Conservation (phyloP, 2,888 invertebrate species). For the Drosophila anomalata region DNA sequence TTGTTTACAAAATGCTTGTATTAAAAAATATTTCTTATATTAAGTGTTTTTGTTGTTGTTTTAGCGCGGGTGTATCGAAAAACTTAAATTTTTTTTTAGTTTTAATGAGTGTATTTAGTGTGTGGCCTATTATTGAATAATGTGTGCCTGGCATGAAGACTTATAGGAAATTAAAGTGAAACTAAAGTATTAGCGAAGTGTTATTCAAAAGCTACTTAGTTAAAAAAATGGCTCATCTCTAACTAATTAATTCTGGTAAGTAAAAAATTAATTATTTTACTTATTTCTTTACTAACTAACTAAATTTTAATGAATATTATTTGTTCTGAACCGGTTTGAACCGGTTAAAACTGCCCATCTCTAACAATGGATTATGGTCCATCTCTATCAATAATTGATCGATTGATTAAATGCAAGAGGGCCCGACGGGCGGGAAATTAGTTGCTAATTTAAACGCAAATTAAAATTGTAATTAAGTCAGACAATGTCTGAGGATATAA, state of each 20-base stretch:
- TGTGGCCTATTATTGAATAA: background rate
- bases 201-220: background rate
- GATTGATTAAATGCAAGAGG: slow-evolving; percentile 4
- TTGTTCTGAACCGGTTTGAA: too few relatives aligned
- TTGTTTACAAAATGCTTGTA: background rate
- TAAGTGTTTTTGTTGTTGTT: background rate
- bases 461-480: slow-evolving; percentile 19
- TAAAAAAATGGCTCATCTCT: too few relatives aligned
- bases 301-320: too few relatives aligned
- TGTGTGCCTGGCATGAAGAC: background rate
- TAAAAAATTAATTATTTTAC: too few relatives aligned
- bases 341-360: slow-evolving; percentile 5
- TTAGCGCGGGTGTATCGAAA: background rate
- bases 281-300: too few relatives aligned
- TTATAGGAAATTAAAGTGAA: background rate
- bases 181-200: background rate
- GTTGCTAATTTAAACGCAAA: slow-evolving; percentile 9
- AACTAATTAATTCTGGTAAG: too few relatives aligned
- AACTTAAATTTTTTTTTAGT: background rate
- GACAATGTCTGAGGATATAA: slow-evolving; percentile 6
- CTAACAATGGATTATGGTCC: slow-evolving; percentile 4
- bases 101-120: background rate
- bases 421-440: slow-evolving; percentile 14
- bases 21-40: background rate
- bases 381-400: slow-evolving; percentile 21